phyloP scores from a whole-genome alignment of 2,797 vertebrate species.

The Etheostoma perlongum region DNA sequence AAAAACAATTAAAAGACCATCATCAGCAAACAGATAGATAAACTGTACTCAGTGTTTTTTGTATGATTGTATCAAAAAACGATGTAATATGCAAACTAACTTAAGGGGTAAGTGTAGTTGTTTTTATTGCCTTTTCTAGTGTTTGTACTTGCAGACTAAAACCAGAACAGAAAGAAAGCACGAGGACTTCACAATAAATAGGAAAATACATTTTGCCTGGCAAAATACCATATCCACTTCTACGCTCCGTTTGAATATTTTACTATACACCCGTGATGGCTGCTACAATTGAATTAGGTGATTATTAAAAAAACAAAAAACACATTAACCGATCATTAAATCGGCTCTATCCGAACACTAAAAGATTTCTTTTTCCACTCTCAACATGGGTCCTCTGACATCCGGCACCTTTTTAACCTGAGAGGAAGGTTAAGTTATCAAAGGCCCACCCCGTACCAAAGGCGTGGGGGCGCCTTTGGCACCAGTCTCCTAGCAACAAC shows the following conservation, averaged over 20 bases:
- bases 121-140: slow-evolving; percentile 71
- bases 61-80: slow-evolving; percentile 53
- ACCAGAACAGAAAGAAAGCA: slow-evolving; percentile 74
- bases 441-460: not conserved
- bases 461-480: slow-evolving; percentile 7
- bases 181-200: slow-evolving; percentile 86
- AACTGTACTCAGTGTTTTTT: slow-evolving; percentile 38
- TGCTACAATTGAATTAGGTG: slow-evolving; percentile 80
- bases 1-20: slow-evolving; percentile 58
- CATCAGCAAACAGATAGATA: slow-evolving; percentile 50
- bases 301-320: slow-evolving; percentile 71
- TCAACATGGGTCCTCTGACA: slow-evolving; percentile 57
- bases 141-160: slow-evolving; percentile 54
- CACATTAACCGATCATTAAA: slow-evolving; percentile 71
- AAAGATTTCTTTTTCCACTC: slow-evolving; percentile 48
- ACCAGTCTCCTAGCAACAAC: slow-evolving; percentile 55
- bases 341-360: slow-evolving; percentile 70
- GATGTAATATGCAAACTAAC: slow-evolving; percentile 46
- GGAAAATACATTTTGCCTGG: slow-evolving; percentile 80
- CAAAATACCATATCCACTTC: slow-evolving; percentile 75
- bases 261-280: slow-evolving; percentile 79
- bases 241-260: slow-evolving; percentile 72
- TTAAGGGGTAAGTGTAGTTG: slow-evolving; percentile 37
- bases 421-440: slow-evolving; percentile 66
- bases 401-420: slow-evolving; percentile 59